These are phyloP conservation scores for Hirtodrosophila duncani DNA, from an alignment of 2,888 invertebrate genomes.

Conservation along the genomic window DNA sequence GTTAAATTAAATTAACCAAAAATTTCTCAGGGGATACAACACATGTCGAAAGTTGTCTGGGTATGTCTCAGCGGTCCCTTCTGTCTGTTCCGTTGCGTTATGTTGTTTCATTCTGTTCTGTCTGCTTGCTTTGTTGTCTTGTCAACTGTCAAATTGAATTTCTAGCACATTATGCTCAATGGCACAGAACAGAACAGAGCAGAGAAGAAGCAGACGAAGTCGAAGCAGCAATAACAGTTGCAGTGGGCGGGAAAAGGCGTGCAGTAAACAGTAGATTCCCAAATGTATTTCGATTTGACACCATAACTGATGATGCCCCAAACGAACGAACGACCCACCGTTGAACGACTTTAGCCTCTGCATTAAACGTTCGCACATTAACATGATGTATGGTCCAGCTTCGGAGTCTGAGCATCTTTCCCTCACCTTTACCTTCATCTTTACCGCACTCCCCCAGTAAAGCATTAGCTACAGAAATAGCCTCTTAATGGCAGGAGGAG, in stretches of 20 bases:
- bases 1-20: conserved; percentile 23
- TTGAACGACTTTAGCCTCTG: conserved; percentile 17
- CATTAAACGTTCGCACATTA: conserved; percentile 45
- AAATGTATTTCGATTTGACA: conserved; percentile 46
- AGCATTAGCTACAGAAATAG: conserved; percentile 42
- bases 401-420: conserved; percentile 12
- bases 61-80: conserved; percentile 2
- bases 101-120: conserved; percentile 2
- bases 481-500: conserved; percentile 40
- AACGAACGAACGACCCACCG: neutral
- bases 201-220: too few relatives aligned
- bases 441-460: conserved; percentile 3
- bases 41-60: conserved; percentile 12
- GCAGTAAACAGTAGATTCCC: too few relatives aligned
- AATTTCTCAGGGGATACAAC: conserved; percentile 11
- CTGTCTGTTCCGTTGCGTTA: conserved; percentile 2
- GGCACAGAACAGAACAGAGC: conserved; percentile 24
- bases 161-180: conserved; percentile 27
- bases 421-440: neutral
- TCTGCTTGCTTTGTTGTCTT: conserved; percentile 25
- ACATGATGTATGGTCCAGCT: conserved; percentile 39
- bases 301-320: conserved; percentile 42
- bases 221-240: too few relatives aligned
- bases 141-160: conserved; percentile 58
- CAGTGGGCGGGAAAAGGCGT: too few relatives aligned